phyloP scores from a whole-genome alignment of 2,888 invertebrate genomes.

The Pardosa pseudoannulata region DNA sequence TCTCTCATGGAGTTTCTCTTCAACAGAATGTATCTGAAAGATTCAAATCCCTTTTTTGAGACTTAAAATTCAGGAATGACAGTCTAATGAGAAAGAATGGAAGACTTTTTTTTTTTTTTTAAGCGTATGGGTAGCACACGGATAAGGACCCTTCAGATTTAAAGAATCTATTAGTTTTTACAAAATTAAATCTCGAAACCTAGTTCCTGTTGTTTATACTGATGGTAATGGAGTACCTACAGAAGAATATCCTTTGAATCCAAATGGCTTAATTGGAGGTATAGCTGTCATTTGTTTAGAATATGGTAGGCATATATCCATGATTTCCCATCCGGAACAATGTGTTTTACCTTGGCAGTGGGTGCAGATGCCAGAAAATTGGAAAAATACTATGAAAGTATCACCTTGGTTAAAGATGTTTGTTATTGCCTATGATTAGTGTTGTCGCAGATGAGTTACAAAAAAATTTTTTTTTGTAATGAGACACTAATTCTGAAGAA shows the following conservation, averaged over 20 bases:
- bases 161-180: slow-evolving; percentile 73
- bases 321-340: slow-evolving; percentile 99
- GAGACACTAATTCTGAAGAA: no score
- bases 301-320: slow-evolving; percentile 94
- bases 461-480: no score
- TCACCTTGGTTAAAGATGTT: slow-evolving; percentile 96
- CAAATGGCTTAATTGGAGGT: slow-evolving; percentile 91
- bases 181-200: slow-evolving; percentile 79
- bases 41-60: slow-evolving; percentile 89
- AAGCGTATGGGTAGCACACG: slow-evolving; percentile 98
- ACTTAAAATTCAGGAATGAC: slow-evolving; percentile 84
- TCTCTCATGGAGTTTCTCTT: slow-evolving; percentile 81
- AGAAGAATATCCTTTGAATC: slow-evolving; percentile 88
- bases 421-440: slow-evolving; percentile 84
- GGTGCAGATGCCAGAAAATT: slow-evolving; percentile 82
- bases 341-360: slow-evolving; percentile 94
- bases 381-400: slow-evolving; percentile 79
- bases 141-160: slow-evolving; percentile 84
- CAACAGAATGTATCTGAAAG: slow-evolving; percentile 86
- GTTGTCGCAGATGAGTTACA: no score
- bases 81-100: slow-evolving; percentile 90
- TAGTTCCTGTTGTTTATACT: slow-evolving; percentile 88
- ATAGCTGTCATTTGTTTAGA: slow-evolving; percentile 92
- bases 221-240: slow-evolving; percentile 88
- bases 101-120: no score